These are phyloP conservation scores for Silurus asotus DNA, from an alignment of 2,113 vertebrate genomes.

Conservation along the genomic window DNA sequence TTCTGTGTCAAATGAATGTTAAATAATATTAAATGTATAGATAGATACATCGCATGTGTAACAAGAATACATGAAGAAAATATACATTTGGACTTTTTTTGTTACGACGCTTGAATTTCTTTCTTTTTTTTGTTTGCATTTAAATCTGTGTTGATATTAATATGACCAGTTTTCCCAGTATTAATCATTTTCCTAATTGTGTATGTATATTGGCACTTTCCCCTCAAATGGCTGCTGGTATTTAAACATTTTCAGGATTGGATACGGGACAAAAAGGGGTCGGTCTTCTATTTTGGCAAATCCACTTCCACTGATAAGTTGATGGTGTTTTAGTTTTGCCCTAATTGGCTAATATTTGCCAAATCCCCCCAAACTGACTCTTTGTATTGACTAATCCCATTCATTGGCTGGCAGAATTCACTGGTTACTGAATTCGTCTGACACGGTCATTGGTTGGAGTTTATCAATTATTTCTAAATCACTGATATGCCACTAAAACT, in stretches of 20 bases:
- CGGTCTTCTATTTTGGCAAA: neutral
- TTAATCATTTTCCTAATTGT: neutral
- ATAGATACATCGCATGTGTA: conserved; percentile 49
- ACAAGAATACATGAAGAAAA: conserved; percentile 58
- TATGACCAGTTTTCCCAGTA: neutral
- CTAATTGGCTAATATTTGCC: neutral
- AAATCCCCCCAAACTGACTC: neutral
- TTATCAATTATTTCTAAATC: neutral
- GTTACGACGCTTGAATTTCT: conserved; percentile 3
- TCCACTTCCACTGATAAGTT: neutral
- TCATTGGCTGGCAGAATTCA: neutral
- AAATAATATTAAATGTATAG: conserved; percentile 62
- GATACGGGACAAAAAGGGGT: neutral
- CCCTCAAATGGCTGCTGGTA: neutral
- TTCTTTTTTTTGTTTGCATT: neutral
- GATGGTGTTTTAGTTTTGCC: neutral
- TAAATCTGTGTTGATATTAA: neutral
- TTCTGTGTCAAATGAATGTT: conserved; percentile 68
- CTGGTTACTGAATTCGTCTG: neutral
- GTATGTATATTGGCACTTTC: neutral
- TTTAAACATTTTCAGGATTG: neutral
- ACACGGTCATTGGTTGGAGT: neutral
- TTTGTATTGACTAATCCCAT: neutral
- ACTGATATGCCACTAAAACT: no score
- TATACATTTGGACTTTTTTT: conserved; percentile 47